Base-by-base conservation (phyloP, 2,797 vertebrate species). In the Pangasius sanitwongsei region DNA sequence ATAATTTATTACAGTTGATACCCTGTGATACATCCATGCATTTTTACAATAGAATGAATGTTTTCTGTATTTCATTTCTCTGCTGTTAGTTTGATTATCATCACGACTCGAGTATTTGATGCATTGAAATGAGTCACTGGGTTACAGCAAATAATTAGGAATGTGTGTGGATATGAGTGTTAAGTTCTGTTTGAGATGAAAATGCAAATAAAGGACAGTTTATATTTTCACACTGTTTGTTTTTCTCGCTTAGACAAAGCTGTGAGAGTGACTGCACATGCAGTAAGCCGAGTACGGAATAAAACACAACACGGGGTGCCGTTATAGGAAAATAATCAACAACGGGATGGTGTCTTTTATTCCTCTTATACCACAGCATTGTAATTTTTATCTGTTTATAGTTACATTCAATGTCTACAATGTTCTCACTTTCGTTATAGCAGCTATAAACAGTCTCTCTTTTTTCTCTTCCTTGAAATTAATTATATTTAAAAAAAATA, bases 121-220 rank as follows among this genome's bases (percentile, higher is more conserved):
- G 53, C 78, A 12, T n/a, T 25, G n/a, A 59, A 59, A 59, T 37
- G 77, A 55, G 25, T 77, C 28, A 4, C 44, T 28, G 25, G 23
- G 25, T 50, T 48, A 50, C 75, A 31, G n/a, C 12, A 28, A 50
- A 48, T 75, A 6, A 48, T 78, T 31, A 31, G 18, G 28, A 78
- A n/a, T 31, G 48, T n/a, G 75, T 78, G 48, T 53, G 48, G 53
- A 78, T 50, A 50, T 16, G 25, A 50, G 48, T 78, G 74, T 50
- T 50, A 16, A 20, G 16, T 81, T 81, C 50, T 57, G 20, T 59
- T 13, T 25, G 16, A 57, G 1, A 57, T 59, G 16, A 57, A 34
- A 59, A 81, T 59, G 31, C 8, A 59, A 37, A 81, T 81, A 80
- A 80, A 80, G 15, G 28, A 55, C 50, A 80, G 77, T 80, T 80